Evolutionary conservation across 2,797 vertebrate species (phyloP), one percentile per base, ranked within the genome.

Genomic region (Cichlasoma orientale): DNA sequence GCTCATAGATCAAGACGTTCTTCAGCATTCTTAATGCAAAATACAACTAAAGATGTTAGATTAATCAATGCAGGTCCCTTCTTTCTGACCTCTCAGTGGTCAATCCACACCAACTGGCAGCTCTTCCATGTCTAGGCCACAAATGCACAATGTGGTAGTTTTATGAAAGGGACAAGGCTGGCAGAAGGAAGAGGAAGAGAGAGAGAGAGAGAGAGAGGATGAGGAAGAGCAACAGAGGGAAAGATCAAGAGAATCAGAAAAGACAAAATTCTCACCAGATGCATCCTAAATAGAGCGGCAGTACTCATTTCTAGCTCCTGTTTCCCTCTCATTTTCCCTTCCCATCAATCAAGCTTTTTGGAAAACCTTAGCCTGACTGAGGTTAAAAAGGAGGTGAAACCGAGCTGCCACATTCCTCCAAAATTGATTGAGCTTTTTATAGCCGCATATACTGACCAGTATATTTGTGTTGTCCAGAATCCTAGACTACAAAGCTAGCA

Each of bases 381-480:
- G 59, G 78, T 59, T 59, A 59, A 36, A 47, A 68, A 50, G 41
- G 61, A 82, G 58, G 72, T 72, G 55, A 54, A 82, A 61, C 41
- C 25, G 21, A 41, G 18, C 81, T 53, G 71, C 81, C 21, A 36
- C 59, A 89, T 93, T 93, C 89, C 80, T 89, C 25, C 78, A 82
- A 36, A 79, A 83, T 21, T 82, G 87, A 88, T 83, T 4, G 7
- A 78, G 56, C 69, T 66, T 74, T 82, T 89, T 86, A 79, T 79
- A 79, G 82, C 33, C 1, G 27, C 16, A 5, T 61, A 27, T 66
- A 53, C 77, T 81, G 25, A 80, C 72, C 82, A 72, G 57, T 80
- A 16, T 66, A 85, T 86, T 70, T 61, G 57, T 74, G 23, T 69
- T 56, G 52, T 56, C 50, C 25, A 47, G 61, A 68, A 68, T 8